These are phyloP conservation scores for Beroe ovata DNA, from an alignment of 37 sponge, comb jelly and placozoan species.

Conservation along the genomic window DNA sequence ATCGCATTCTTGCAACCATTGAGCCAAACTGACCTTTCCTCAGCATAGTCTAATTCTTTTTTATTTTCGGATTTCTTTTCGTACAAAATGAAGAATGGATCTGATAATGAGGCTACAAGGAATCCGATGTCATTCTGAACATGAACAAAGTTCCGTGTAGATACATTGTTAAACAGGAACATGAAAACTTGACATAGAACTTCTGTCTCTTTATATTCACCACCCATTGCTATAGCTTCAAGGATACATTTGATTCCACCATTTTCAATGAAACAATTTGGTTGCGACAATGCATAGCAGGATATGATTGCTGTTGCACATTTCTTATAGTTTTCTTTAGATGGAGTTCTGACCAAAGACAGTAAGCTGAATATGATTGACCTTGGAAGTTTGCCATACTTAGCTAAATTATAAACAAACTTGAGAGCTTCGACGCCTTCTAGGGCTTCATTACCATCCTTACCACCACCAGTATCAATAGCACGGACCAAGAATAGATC, in stretches of 20 bases:
- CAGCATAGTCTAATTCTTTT: conserved; percentile 45
- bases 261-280: conserved; percentile 17
- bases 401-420: conserved; percentile 32
- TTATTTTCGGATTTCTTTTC: conserved; percentile 49
- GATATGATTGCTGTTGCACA: conserved; percentile 61
- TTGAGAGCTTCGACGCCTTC: conserved; percentile 63
- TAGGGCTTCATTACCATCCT: conserved; percentile 56
- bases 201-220: conserved; percentile 43
- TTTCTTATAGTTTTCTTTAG: conserved; percentile 54
- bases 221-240: conserved; percentile 65
- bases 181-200: conserved; percentile 61
- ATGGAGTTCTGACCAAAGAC: conserved; percentile 8
- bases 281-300: conserved; percentile 46
- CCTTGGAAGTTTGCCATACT: conserved; percentile 27
- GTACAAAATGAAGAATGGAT: conserved; percentile 28
- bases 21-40: conserved; percentile 15
- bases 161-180: conserved; percentile 41
- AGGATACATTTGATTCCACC: conserved; percentile 38
- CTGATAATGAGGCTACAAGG: conserved; percentile 45
- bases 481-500: conserved; percentile 49
- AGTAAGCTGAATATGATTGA: conserved; percentile 22
- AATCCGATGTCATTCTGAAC: conserved; percentile 31
- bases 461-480: conserved; percentile 55
- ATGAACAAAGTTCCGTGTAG: conserved; percentile 43
- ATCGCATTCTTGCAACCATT: conserved; percentile 49